These are phyloP conservation scores for Poeciliopsis prolifica DNA, from an alignment of 2,113 vertebrate species.

Conservation along the genomic window DNA sequence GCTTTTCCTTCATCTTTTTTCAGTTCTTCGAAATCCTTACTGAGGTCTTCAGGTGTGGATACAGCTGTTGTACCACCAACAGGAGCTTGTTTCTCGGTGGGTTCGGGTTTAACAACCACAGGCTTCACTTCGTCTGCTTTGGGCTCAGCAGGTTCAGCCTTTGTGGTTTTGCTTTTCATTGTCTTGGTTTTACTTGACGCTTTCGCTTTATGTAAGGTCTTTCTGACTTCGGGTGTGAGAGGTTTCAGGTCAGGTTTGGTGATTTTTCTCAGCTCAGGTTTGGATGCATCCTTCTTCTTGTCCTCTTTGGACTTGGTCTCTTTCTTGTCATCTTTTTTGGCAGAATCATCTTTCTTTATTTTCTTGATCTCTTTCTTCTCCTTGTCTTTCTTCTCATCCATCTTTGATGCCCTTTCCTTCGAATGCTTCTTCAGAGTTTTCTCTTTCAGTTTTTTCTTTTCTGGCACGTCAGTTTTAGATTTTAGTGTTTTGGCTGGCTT, in stretches of 20 bases:
- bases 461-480: conserved; percentile 86
- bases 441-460: conserved; percentile 95
- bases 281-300: conserved; percentile 88
- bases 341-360: conserved; percentile 88
- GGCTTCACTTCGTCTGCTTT: conserved; percentile 61
- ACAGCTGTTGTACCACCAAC: conserved; percentile 76
- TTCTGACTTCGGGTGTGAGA: conserved; percentile 95
- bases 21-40: conserved; percentile 91
- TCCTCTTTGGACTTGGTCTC: conserved; percentile 88
- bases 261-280: conserved; percentile 89
- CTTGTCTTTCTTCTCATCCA: conserved; percentile 97
- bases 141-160: conserved; percentile 72
- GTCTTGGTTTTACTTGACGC: conserved; percentile 86
- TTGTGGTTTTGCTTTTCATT: conserved; percentile 84
- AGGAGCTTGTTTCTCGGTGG: conserved; percentile 41
- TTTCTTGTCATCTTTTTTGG: conserved; percentile 94
- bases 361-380: conserved; percentile 96
- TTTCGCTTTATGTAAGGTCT: conserved; percentile 95
- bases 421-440: conserved; percentile 91
- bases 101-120: conserved; percentile 57
- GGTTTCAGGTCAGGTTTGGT: conserved; percentile 94
- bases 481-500: conserved; percentile 84
- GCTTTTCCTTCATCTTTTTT: conserved; percentile 80
- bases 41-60: conserved; percentile 93
- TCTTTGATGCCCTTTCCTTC: conserved; percentile 93